Conservation (phyloP, 1,140 invertebrate species). For the Propsilocerus akamusi region DNA sequence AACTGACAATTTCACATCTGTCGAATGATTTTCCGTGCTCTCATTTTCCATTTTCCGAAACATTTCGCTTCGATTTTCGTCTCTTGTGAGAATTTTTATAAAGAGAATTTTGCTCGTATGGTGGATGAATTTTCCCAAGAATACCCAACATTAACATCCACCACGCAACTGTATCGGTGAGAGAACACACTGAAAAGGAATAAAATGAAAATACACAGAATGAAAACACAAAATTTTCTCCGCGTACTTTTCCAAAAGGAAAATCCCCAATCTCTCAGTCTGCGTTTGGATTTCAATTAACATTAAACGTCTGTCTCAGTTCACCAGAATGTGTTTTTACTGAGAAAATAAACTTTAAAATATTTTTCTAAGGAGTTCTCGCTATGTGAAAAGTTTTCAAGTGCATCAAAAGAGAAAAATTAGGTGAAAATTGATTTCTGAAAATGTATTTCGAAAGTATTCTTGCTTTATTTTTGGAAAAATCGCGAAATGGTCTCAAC, state of each 20-base stretch:
- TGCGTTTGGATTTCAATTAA: neutral
- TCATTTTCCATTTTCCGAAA: too few relatives aligned
- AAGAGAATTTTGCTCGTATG: too few relatives aligned
- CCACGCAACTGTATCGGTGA: neutral
- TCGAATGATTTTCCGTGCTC: too few relatives aligned
- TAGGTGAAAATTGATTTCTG: neutral
- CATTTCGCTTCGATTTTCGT: too few relatives aligned
- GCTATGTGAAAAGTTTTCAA: neutral
- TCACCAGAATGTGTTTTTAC: neutral
- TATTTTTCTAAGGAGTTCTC: neutral
- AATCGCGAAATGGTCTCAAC: too few relatives aligned
- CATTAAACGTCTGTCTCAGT: too few relatives aligned
- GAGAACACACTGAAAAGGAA: neutral
- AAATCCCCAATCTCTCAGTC: neutral
- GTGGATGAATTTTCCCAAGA: neutral
- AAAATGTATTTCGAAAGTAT: too few relatives aligned
- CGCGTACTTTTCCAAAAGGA: neutral
- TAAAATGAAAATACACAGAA: too few relatives aligned
- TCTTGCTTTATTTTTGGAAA: too few relatives aligned
- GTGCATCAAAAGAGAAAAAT: neutral
- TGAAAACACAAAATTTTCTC: too few relatives aligned
- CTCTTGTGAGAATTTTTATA: too few relatives aligned
- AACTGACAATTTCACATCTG: too few relatives aligned
- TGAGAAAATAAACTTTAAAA: neutral
- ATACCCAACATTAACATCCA: neutral